Percentiles rank a stretch among this genome's conserved stretches.
These are phyloP conservation scores for Mustela lutreola DNA, from an alignment of 2,113 vertebrate genomes.

Conservation along the genomic window DNA sequence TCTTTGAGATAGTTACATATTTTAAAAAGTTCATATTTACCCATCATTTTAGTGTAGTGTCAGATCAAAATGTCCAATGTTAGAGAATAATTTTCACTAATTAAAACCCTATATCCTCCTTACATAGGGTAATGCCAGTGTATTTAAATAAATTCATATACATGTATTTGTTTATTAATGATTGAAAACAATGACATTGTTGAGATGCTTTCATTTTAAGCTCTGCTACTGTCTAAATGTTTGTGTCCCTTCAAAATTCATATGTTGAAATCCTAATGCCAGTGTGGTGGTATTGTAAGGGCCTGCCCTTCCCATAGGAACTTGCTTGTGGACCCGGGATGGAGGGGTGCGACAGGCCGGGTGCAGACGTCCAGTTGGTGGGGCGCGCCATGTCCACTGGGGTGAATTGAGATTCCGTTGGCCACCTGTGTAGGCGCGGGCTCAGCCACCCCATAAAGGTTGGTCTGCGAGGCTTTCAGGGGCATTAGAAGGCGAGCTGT, in stretches of 20 bases:
- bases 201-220: conserved; percentile 32
- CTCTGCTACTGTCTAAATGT: not conserved
- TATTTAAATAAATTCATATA: not conserved
- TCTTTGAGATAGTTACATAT: not conserved
- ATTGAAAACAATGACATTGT: not conserved
- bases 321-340: no score
- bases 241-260: not conserved
- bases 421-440: no score
- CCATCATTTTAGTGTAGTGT: not conserved
- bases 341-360: no score
- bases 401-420: no score
- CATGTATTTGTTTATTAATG: not conserved
- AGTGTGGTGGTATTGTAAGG: not conserved
- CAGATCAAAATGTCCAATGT: conserved; percentile 5
- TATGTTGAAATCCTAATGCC: not conserved
- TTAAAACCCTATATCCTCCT: not conserved
- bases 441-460: no score
- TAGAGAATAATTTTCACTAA: not conserved
- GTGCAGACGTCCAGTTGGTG: no score
- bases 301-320: no score
- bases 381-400: no score
- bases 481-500: no score
- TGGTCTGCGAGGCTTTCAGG: no score
- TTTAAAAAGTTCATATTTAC: not conserved
- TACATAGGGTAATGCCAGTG: not conserved